Base-by-base conservation (phyloP, 1,140 invertebrate genomes). In the Eubasilissa regina region DNA sequence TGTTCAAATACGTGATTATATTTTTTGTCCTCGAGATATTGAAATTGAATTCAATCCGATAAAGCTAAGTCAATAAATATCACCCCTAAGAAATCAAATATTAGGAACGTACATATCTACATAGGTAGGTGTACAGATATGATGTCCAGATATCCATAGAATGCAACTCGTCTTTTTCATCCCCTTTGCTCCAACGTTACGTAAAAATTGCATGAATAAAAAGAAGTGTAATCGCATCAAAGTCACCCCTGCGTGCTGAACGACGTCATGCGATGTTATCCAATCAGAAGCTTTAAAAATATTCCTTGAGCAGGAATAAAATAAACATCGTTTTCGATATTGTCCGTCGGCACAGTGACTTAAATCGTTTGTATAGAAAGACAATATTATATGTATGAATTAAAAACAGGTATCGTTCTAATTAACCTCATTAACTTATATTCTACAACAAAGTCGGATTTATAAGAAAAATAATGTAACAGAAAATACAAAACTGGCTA, bases 251-350 rank as follows among this genome's bases (percentile, higher is more conserved):
- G 51, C 77, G 66, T 77, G 60, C 15, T 47, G 51, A 77, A 70
- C 56, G 64, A 79, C 80, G 80, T 81, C 80, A 81, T 79, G 80
- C 80, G 80, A 72, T 72, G 64, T 81, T 76, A 81, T 81, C 80
- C 80, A 79, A 81, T 81, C 80, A 79, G 64, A 13, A 47, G 43
- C 19, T 76, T 48, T 81, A 43, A 35, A 47, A 76, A 78, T 68
- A 35, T 58, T 78, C 72, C 73, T 75, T 76, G 62, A 12, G 35
- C 17, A 48, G 62, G 43, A 53, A 73, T 53, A 51, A 47, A 53
- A 73, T 73, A 53, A 73, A 53, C 15, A 53, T 73, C 19, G 21
- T 17, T 73, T 55, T 73, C 19, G 25, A 35, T 35, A 35, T 35
- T 6, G 25, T 35, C 25, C 25, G 25, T 35, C 25, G 1, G 25